Conservation (phyloP, 1,140 invertebrate genomes). For the Portunus trituberculatus region DNA sequence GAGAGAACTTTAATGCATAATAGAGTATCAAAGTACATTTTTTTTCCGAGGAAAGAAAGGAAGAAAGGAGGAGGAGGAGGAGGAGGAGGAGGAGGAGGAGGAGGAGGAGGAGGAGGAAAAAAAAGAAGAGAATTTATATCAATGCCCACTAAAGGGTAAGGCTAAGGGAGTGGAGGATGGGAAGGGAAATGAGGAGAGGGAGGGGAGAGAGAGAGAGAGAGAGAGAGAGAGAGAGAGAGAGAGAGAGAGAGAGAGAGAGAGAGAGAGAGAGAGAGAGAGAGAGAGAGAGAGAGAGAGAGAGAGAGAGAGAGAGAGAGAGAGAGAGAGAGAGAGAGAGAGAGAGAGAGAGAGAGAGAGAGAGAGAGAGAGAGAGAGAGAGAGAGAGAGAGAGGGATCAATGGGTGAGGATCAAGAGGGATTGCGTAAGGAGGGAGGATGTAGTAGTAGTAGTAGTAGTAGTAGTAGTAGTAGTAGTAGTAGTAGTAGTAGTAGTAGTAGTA, state of each 20-base stretch:
- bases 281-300: not conserved
- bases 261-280: not conserved
- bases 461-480: conserved; percentile 23
- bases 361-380: too few relatives aligned
- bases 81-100: not conserved
- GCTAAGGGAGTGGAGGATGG: not conserved
- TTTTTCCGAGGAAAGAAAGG: not conserved
- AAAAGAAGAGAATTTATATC: not conserved
- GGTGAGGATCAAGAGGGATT: not conserved
- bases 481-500: conserved; percentile 23
- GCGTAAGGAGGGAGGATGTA: not conserved
- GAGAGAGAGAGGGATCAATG: not conserved
- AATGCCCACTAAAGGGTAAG: not conserved
- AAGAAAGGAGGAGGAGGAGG: not conserved
- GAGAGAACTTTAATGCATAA: not conserved
- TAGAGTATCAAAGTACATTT: not conserved
- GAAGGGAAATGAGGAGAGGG: not conserved
- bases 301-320: not conserved
- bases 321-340: too few relatives aligned
- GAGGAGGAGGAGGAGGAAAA: not conserved
- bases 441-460: conserved; percentile 14
- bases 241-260: not conserved
- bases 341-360: not conserved
- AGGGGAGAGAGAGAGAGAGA: not conserved
- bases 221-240: not conserved